A percentile compares a stretch with the other conserved stretches of the same genome.
Conservation (phyloP, 1,140 invertebrate species). For the Chymomyza costata region DNA sequence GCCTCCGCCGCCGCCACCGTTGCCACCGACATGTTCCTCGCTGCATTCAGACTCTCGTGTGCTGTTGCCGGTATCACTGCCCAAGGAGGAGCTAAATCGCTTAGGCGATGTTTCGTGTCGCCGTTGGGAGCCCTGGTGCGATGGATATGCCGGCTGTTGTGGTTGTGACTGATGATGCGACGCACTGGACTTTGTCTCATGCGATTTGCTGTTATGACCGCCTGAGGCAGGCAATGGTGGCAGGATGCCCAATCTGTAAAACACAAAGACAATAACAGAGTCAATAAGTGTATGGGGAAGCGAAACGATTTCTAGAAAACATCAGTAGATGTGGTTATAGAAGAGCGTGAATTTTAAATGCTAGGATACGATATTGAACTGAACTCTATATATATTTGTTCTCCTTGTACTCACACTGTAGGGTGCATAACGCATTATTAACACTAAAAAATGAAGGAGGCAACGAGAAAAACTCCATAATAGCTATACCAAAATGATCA, state of each 20-base stretch:
- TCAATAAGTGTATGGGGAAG: too few relatives aligned
- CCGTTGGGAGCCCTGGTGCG: conserved; percentile 55
- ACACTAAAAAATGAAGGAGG: too few relatives aligned
- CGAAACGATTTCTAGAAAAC: too few relatives aligned
- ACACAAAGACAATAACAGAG: not conserved
- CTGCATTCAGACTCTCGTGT: conserved; percentile 86
- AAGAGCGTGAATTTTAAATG: too few relatives aligned
- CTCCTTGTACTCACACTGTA: too few relatives aligned
- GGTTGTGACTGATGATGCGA: conserved; percentile 43
- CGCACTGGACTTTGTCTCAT: conserved; percentile 34
- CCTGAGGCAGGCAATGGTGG: conserved; percentile 44
- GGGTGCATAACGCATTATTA: too few relatives aligned
- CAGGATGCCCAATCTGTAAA: conserved; percentile 60
- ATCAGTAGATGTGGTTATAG: too few relatives aligned
- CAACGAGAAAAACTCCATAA: too few relatives aligned
- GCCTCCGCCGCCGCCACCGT: not conserved
- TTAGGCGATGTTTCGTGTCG: conserved; percentile 71
- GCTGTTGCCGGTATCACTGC: conserved; percentile 83
- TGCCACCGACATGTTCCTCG: conserved; percentile 76
- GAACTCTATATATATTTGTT: too few relatives aligned
- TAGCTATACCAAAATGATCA: too few relatives aligned
- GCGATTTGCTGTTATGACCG: conserved; percentile 26
- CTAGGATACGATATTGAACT: too few relatives aligned
- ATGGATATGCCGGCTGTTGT: conserved; percentile 30
- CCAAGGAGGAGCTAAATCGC: conserved; percentile 81